A percentile compares a stretch with the other conserved stretches of the same genome.
Evolutionary conservation across 2,113 vertebrate genomes (phyloP).

Genomic region (Dromas ardeola): DNA sequence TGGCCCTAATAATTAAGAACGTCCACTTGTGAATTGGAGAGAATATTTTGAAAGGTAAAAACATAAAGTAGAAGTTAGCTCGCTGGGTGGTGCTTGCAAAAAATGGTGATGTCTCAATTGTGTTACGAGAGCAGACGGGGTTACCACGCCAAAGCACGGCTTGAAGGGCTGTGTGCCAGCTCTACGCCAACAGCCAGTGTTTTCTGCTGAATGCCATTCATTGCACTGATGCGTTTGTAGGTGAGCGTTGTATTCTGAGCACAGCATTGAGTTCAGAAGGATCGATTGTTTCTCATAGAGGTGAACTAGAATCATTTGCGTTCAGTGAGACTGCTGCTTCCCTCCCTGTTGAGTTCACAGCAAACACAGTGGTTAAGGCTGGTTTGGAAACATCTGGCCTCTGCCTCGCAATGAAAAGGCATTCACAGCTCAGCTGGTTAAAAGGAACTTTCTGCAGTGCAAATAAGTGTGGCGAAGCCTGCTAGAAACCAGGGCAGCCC

Average conservation of each 20-base stretch:
- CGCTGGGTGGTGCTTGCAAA: not conserved
- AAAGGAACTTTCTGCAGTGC: not conserved
- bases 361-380: not conserved
- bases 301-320: not conserved
- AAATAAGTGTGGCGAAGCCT: not conserved
- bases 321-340: not conserved
- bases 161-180: not conserved
- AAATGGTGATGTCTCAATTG: not conserved
- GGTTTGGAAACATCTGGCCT: not conserved
- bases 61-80: not conserved
- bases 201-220: not conserved
- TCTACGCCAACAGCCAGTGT: fast-evolving
- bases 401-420: not conserved
- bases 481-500: not conserved
- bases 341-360: not conserved
- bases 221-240: not conserved
- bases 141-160: not conserved
- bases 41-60: not conserved
- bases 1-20: not conserved
- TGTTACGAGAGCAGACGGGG: not conserved
- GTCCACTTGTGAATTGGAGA: not conserved
- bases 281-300: not conserved
- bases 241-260: not conserved
- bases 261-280: not conserved
- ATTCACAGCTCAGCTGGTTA: not conserved